Base-by-base conservation (phyloP, 2,888 invertebrate species). In the Agrotis ipsilon region DNA sequence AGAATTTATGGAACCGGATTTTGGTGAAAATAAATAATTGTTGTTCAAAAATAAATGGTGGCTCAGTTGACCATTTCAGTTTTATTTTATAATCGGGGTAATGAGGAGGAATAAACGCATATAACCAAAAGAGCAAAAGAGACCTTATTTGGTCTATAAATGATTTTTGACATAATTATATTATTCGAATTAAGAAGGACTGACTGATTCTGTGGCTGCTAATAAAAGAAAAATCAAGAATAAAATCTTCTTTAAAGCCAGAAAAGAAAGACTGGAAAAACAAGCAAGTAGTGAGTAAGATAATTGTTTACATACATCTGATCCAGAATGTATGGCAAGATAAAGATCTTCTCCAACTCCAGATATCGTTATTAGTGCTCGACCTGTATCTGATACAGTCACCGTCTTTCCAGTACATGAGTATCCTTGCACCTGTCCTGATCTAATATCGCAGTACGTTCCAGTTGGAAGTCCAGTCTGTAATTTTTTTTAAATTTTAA, bases 391-490 rank as follows among this genome's bases (percentile, higher is more conserved):
- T 9, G 94, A 94, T 0, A 98, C 98, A 0, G 86, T 92, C 1
- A 98, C 93, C 18, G 90, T 93, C 66, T 92, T 96, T 7, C 98
- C 98, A 0, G 97, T 97, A 87, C 98, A 98, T 0, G 81, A 73
- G n/a, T 93, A 91, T 18, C 92, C 91, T 2, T 82, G 75, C n/a
- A 90, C 86, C 54, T 87, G 86, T 2, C 98, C 98, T 39, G 97
- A 97, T 80, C 98, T 97, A 24, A 98, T 96, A 90, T 98, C 98
- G 92, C 98, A 98, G 89, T 98, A 98, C 1, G 85, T 93, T 0
- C 98, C 98, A 78, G 96, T 86, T 0, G 97, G 97, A 21, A 98
- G 92, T 27, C 97, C 97, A 9, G 97, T 97, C 93, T 97, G 88
- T 3, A 84, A 88, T 57, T 18, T 59, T 13, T 32, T 52, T 51